A percentile compares a stretch with the other conserved stretches of the same genome.
phyloP scores from a whole-genome alignment of 2,888 invertebrate species.

The Carabus problematicus region DNA sequence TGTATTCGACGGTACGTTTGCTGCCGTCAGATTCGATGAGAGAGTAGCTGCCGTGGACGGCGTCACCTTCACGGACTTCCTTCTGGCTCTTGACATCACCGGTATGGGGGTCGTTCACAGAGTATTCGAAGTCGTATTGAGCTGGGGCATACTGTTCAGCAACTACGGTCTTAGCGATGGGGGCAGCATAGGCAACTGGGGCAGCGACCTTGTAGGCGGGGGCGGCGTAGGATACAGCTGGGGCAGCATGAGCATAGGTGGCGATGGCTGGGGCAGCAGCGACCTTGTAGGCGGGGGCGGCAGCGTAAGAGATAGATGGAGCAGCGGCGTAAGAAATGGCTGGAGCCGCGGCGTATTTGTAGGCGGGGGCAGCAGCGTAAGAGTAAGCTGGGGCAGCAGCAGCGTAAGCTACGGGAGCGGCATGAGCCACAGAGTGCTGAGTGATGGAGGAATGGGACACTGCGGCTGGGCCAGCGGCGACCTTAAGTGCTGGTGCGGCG shows the following conservation, averaged over 20 bases:
- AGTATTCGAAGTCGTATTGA: constrained; percentile 61
- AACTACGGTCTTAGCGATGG: constrained; percentile 57
- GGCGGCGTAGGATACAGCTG: constrained; percentile 34
- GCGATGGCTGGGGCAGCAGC: constrained; percentile 29
- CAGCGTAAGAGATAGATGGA: constrained; percentile 23
- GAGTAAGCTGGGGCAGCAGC: constrained; percentile 24
- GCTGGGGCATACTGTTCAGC: constrained; percentile 58
- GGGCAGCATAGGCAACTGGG: constrained; percentile 42
- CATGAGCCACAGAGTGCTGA: constrained; percentile 41
- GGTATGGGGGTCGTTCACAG: constrained; percentile 61
- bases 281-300: constrained; percentile 41
- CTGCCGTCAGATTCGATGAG: constrained; percentile 63
- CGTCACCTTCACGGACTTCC: constrained; percentile 62
- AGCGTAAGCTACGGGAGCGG: constrained; percentile 23
- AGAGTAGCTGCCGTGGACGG: constrained; percentile 62
- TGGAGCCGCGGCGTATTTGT: constrained; percentile 42
- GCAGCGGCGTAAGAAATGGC: constrained; percentile 29
- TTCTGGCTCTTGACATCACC: constrained; percentile 64
- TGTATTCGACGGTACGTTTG: constrained; percentile 62
- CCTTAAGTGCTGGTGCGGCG: constrained; percentile 47
- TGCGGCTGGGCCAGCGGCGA: constrained; percentile 26
- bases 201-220: constrained; percentile 23
- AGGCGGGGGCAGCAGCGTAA: constrained; percentile 32
- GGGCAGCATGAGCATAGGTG: constrained; percentile 31
- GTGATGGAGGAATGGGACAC: constrained; percentile 24